Base-by-base conservation (phyloP, 2,113 vertebrate species). In the Psephotus haematonotus region DNA sequence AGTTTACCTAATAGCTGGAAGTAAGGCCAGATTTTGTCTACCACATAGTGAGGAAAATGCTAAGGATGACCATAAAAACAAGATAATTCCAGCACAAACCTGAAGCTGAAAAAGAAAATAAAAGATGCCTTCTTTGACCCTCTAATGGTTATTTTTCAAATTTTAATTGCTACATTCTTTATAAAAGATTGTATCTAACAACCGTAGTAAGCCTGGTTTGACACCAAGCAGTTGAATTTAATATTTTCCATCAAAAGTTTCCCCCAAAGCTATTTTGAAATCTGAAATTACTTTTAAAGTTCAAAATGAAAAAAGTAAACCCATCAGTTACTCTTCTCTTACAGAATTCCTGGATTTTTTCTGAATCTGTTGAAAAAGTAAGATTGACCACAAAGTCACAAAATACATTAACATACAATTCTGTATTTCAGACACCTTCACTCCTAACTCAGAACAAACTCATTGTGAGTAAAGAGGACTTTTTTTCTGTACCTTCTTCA, bases 21-120 rank as follows among this genome's bases (percentile, higher is more conserved):
- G 87, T 47, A 80, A 87, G 19, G 39, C 57, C 90, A 95, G 49
- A 77, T 70, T 92, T 96, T 93, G 29, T 7, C 33, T 96, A 43
- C n/a, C 53, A 23, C 44, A 60, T 35, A 55, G 37, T 69, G 90
- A 79, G 15, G 43, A 20, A 97, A 93, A 90, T 78, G 18, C 5
- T 93, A 95, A 90, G 17, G 67, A 93, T 11, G 6, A 74, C 46
- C 55, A 82, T 78, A 93, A 92, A 96, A 64, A 59, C 7, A 67
- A 74, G 88, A 28, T 41, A 78, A 82, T 80, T 91, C 5, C 7
- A 93, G 5, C 13, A 74, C 8, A 94, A 72, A 62, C 49, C 9
- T 82, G 9, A 11, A 84, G 7, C 5, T 69, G 8, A 65, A 88
- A 76, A 64, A 18, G 8, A 23, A 43, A 82, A 95, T 24, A 89